Conservation (phyloP, 2,888 invertebrate genomes). For the Drosophila sordidula region DNA sequence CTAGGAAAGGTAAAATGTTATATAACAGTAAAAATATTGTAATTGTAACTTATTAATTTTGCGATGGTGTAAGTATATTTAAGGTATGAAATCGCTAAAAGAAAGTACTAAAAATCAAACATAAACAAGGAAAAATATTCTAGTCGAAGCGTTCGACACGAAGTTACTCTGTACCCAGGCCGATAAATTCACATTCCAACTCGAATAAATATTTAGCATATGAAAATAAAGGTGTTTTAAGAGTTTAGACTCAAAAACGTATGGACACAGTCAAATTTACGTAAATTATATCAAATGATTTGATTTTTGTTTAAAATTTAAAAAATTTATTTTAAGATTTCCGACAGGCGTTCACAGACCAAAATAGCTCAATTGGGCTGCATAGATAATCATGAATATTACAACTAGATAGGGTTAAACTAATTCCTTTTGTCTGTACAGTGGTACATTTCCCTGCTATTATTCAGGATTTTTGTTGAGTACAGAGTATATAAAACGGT, state of each 20-base stretch:
- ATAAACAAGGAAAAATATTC: not conserved
- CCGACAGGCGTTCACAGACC: too few relatives aligned
- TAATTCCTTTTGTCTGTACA: too few relatives aligned
- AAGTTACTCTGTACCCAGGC: constrained; percentile 10
- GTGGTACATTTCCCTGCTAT: too few relatives aligned
- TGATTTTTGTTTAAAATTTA: not conserved
- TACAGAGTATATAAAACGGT: constrained; percentile 2
- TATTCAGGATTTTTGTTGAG: not conserved
- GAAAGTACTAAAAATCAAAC: constrained; percentile 1
- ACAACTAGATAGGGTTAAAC: too few relatives aligned
- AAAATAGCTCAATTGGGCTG: too few relatives aligned
- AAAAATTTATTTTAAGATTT: too few relatives aligned
- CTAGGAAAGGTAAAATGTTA: not conserved
- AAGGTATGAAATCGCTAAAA: not conserved
- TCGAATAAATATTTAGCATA: too few relatives aligned
- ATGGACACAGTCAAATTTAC: too few relatives aligned
- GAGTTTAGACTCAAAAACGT: too few relatives aligned
- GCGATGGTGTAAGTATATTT: constrained; percentile 5
- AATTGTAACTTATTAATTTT: not conserved
- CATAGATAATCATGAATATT: too few relatives aligned
- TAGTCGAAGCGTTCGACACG: constrained; percentile 5
- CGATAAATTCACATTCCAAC: not conserved
- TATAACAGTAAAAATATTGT: not conserved
- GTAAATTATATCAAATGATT: too few relatives aligned
- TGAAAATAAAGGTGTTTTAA: too few relatives aligned